phyloP scores from a whole-genome alignment of 2,888 invertebrate genomes.

The Tetrapedia diversipes region DNA sequence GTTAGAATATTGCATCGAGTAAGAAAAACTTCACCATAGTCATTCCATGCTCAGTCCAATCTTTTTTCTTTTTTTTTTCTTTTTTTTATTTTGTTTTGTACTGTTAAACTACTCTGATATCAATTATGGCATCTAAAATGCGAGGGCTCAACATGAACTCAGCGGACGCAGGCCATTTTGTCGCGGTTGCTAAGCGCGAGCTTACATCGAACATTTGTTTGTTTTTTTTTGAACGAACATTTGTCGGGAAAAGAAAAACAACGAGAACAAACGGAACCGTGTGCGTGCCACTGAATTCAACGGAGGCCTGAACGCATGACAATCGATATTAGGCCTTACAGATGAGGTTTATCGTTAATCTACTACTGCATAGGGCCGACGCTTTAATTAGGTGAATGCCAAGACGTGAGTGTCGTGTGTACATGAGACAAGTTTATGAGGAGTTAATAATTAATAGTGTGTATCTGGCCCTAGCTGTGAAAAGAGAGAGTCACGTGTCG shows the following conservation, averaged over 20 bases:
- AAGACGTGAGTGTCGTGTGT: conserved; percentile 58
- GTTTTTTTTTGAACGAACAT: no score
- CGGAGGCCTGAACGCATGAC: conserved; percentile 44
- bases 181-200: no score
- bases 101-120: no score
- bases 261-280: background rate
- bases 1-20: conserved; percentile 43
- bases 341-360: conserved; percentile 56
- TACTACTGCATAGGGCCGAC: conserved; percentile 62
- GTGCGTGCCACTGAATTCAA: conserved; percentile 58
- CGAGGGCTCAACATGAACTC: conserved; percentile 62
- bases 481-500: conserved; percentile 36
- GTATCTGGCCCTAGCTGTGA: conserved; percentile 31
- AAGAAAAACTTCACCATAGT: conserved; percentile 51
- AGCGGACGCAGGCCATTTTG: conserved; percentile 43
- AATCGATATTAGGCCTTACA: conserved; percentile 55
- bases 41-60: conserved; percentile 70
- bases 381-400: conserved; percentile 57
- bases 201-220: no score
- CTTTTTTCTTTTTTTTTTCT: conserved; percentile 56
- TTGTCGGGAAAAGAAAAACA: background rate
- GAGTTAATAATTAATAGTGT: conserved; percentile 30
- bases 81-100: no score
- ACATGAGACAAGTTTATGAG: conserved; percentile 36
- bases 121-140: conserved; percentile 51